Percentiles rank a stretch among this genome's conserved stretches.
These are phyloP conservation scores for Elachura formosa DNA, from an alignment of 2,113 vertebrate species.

Conservation along the genomic window DNA sequence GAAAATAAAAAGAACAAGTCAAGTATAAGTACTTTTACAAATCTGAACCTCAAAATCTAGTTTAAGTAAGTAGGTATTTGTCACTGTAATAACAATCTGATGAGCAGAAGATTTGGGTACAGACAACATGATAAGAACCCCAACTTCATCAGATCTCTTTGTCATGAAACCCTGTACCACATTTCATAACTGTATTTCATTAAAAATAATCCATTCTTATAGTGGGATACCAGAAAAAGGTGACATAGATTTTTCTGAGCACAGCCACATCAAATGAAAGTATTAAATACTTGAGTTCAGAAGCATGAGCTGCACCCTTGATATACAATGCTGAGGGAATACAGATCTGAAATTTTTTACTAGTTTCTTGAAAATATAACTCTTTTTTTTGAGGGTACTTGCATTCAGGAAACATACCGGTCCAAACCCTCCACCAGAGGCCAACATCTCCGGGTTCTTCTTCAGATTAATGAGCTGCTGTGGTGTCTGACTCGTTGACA, in stretches of 20 bases:
- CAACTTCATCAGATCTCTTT: not conserved
- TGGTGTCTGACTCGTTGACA: constrained; percentile 97
- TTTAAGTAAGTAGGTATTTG: not conserved
- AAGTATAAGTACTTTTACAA: not conserved
- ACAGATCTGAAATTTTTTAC: not conserved
- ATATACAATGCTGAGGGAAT: not conserved
- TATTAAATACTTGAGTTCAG: not conserved
- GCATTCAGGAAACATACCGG: constrained; percentile 77
- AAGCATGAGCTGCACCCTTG: not conserved
- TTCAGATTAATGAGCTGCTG: constrained; percentile 85
- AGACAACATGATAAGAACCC: not conserved
- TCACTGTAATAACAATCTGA: not conserved
- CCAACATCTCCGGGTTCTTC: constrained; percentile 81
- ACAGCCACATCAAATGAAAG: not conserved
- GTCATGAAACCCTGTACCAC: not conserved
- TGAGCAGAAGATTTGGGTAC: not conserved
- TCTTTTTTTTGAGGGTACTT: not conserved
- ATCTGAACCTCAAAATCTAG: not conserved
- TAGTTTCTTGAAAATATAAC: not conserved
- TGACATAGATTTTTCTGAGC: not conserved
- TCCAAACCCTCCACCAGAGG: constrained; percentile 92
- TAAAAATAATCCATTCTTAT: not conserved
- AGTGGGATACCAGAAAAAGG: not conserved
- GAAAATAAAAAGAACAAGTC: not conserved
- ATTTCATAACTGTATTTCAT: not conserved